phyloP scores from a whole-genome alignment of 2,888 invertebrate species.

The Argyresthia albistria region DNA sequence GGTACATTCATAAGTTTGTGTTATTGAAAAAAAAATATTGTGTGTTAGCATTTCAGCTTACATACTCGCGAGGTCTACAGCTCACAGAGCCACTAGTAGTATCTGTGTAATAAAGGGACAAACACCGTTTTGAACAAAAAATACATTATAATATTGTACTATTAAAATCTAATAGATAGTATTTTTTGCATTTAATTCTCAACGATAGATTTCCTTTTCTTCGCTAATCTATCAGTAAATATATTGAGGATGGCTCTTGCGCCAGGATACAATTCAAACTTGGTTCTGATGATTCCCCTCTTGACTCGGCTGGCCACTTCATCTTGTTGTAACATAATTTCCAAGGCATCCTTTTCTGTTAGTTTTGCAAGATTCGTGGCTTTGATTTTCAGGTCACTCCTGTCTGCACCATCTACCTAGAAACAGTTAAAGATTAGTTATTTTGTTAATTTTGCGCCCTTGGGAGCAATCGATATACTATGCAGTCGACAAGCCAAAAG shows the following conservation, averaged over 20 bases:
- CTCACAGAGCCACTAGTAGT: too few relatives aligned
- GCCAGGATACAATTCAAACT: constrained; percentile 50
- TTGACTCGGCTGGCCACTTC: constrained; percentile 34
- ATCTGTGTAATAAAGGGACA: too few relatives aligned
- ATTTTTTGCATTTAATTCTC: background rate
- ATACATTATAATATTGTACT: too few relatives aligned
- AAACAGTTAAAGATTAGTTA: background rate
- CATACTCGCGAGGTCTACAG: too few relatives aligned
- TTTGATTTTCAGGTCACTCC: constrained; percentile 50
- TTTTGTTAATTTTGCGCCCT: background rate
- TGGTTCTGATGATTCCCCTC: constrained; percentile 37
- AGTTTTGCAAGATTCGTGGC: constrained; percentile 37
- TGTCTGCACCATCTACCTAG: constrained; percentile 59
- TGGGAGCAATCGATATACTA: too few relatives aligned
- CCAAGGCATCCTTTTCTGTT: constrained; percentile 38
- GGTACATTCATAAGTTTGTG: too few relatives aligned
- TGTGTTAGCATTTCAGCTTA: too few relatives aligned
- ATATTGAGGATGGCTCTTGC: constrained; percentile 57
- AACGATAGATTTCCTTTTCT: constrained; percentile 11
- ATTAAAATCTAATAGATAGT: too few relatives aligned
- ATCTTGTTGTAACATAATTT: constrained; percentile 44
- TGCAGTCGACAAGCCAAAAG: too few relatives aligned
- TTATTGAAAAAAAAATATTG: too few relatives aligned
- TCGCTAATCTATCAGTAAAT: constrained; percentile 32
- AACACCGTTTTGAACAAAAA: too few relatives aligned